These are phyloP conservation scores for Zaprionus davidi DNA, from an alignment of 1,140 invertebrate genomes.

Conservation along the genomic window DNA sequence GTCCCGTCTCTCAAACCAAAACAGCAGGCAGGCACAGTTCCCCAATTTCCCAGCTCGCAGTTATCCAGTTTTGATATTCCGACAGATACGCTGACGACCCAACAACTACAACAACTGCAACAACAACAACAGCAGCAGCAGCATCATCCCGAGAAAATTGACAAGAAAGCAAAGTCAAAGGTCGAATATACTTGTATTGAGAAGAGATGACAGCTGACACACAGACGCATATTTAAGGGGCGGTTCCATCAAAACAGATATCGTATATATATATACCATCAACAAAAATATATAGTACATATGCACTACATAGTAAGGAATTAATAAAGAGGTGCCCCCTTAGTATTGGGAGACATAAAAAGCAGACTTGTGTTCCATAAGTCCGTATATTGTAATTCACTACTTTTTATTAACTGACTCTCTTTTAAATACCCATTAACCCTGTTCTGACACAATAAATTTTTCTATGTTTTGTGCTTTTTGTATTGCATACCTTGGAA, in stretches of 20 bases:
- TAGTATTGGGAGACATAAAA: too few relatives aligned
- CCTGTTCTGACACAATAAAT: too few relatives aligned
- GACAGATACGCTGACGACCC: constrained; percentile 57
- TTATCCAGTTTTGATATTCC: constrained; percentile 21
- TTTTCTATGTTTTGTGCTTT: too few relatives aligned
- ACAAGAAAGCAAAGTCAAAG: constrained; percentile 47
- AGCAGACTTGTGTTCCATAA: constrained; percentile 13
- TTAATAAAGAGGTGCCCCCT: too few relatives aligned
- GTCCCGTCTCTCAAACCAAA: constrained; percentile 13
- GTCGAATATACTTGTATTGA: constrained; percentile 49
- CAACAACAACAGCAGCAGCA: constrained; percentile 13
- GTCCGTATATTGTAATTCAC: constrained; percentile 26
- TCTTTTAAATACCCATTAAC: too few relatives aligned
- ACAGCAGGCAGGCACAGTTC: constrained; percentile 23
- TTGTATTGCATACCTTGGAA: too few relatives aligned
- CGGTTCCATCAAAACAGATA: background rate
- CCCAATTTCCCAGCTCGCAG: constrained; percentile 1
- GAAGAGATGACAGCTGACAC: constrained; percentile 47
- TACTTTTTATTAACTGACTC: constrained; percentile 33
- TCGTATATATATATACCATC: background rate
- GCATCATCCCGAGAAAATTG: constrained; percentile 14
- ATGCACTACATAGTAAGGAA: background rate
- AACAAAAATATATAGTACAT: background rate
- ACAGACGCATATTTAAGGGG: constrained; percentile 18
- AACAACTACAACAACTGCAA: constrained; percentile 45